These are phyloP conservation scores for Camponotus pennsylvanicus DNA, from an alignment of 1,140 invertebrate genomes.

Conservation along the genomic window DNA sequence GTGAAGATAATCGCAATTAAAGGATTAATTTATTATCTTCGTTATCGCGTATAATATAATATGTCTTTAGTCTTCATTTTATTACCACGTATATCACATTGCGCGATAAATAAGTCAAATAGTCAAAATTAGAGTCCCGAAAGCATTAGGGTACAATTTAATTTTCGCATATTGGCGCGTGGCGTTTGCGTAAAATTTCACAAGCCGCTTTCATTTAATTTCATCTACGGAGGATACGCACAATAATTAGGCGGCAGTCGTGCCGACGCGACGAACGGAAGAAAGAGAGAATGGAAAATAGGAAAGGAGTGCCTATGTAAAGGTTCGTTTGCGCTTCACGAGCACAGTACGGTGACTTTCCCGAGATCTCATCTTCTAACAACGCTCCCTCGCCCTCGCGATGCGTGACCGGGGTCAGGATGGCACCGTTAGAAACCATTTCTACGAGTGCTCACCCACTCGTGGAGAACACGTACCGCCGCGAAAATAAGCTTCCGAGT, in stretches of 20 bases:
- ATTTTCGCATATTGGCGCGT: conserved; percentile 27
- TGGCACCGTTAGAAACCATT: conserved; percentile 74
- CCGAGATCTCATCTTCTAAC: conserved; percentile 80
- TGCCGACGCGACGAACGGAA: not conserved
- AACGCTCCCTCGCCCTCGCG: conserved; percentile 67
- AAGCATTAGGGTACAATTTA: not conserved
- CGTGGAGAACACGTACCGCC: conserved; percentile 69
- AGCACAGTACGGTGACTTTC: conserved; percentile 41
- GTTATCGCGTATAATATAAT: not conserved
- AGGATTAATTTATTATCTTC: not conserved
- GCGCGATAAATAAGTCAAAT: not conserved
- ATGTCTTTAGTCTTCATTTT: not conserved
- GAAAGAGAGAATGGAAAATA: not conserved
- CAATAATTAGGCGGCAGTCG: conserved; percentile 55
- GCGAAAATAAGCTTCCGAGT: conserved; percentile 71
- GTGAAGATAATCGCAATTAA: not conserved
- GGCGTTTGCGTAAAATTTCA: conserved; percentile 18
- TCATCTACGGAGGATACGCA: conserved; percentile 16
- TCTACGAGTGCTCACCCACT: conserved; percentile 66
- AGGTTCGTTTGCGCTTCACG: conserved; percentile 78
- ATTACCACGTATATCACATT: not conserved
- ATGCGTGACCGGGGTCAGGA: conserved; percentile 81
- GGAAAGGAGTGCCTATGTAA: conserved; percentile 18
- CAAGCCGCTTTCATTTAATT: conserved; percentile 52
- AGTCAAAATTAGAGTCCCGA: not conserved